Base-by-base conservation (phyloP, 2,113 vertebrate genomes). In the Pseudolaguvia tuberculata region DNA sequence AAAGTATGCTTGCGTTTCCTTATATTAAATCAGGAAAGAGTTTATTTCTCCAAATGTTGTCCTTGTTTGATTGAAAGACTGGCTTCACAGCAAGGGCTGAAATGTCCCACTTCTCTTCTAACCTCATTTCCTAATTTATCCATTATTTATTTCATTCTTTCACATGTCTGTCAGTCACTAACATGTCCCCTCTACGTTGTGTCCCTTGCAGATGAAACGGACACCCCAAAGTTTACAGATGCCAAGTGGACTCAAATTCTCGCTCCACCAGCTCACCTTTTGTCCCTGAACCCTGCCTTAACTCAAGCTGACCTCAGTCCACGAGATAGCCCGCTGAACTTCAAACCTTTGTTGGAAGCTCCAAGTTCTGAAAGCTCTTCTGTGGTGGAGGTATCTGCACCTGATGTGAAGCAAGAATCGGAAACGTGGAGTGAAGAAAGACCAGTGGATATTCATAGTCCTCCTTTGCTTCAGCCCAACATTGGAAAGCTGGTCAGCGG, bases 181-280 rank as follows among this genome's bases (percentile, higher is more conserved):
- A 78, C 29, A 12, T 18, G 27, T 18, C 47, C 15, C 21, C 4
- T 51, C 35, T 55, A 48, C 42, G 17, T 50, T 15, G 27, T 31
- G 51, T 67, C 66, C 20, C 82, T 88, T 80, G 81, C 88, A 99
- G 96, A 94, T 95, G 95, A 94, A 48, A 84, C 92, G 4, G 91
- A 95, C 89, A 92, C 92, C 78, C 91, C 95, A 74, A 86, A 92
- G 50, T 88, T 96, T 75, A 86, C 95, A 14, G 95, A 95, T 79
- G 88, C 93, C 75, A 99, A 96, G 84, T 98, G 96, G 96, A 95
- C 91, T 87, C 95, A 95, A 90, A 95, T 98, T 87, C 86, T 98
- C 89, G 94, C 96, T 84, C 91, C 93, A 0, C 86, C 94, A 5
- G 84, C 95, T 86, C 86, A 88, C 80, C 86, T 82, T 71, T 88